phyloP scores from a whole-genome alignment of 2,888 invertebrate species.

The Tigriopus californicus region DNA sequence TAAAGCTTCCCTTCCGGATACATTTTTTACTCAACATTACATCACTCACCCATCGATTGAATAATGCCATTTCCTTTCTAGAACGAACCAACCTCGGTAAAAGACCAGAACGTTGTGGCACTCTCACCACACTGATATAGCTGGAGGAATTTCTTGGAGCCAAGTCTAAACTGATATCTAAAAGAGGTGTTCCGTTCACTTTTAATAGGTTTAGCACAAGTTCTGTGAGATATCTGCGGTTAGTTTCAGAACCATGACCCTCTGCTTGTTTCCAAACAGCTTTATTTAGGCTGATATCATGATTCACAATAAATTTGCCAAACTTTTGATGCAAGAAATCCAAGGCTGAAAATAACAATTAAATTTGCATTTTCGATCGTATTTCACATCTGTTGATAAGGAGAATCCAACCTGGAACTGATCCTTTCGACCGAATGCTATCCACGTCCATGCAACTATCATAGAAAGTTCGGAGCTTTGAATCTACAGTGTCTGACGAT shows the following conservation, averaged over 20 bases:
- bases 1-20: no score
- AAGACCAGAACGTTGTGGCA: neutral
- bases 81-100: conserved; percentile 3
- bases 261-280: neutral
- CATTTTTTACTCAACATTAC: no score
- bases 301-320: neutral
- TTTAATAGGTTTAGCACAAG: neutral
- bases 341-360: conserved; percentile 45
- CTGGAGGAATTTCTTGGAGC: conserved; percentile 3
- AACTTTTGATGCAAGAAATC: conserved; percentile 27
- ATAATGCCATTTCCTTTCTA: neutral
- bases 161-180: conserved; percentile 9
- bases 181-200: conserved; percentile 5
- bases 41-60: neutral
- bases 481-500: neutral
- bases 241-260: neutral
- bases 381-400: no score
- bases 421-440: conserved; percentile 4
- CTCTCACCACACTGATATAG: conserved; percentile 2
- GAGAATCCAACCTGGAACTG: conserved; percentile 1
- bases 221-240: neutral
- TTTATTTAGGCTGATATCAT: neutral
- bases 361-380: no score
- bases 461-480: neutral
- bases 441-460: conserved; percentile 11